Conservation (phyloP, 2,888 invertebrate species). For the Empis stercorea region DNA sequence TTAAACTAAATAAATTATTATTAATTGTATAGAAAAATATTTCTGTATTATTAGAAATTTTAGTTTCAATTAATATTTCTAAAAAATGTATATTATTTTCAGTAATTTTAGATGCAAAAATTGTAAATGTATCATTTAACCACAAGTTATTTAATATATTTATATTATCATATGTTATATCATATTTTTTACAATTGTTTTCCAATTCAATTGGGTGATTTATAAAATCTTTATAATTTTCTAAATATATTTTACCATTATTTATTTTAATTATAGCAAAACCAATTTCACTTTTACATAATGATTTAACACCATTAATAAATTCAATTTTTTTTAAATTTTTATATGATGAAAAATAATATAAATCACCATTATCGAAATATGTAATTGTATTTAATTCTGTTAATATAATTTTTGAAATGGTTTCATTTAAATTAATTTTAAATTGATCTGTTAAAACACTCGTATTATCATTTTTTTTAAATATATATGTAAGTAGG, state of each 20-base stretch:
- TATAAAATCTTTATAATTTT: slow-evolving; percentile 25
- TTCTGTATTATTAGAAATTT: slow-evolving; percentile 12
- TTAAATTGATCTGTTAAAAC: slow-evolving; percentile 14
- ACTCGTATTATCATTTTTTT: slow-evolving; percentile 17
- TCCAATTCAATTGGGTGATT: slow-evolving; percentile 19
- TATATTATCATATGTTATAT: slow-evolving; percentile 27
- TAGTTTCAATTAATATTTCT: slow-evolving; percentile 16
- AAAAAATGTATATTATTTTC: slow-evolving; percentile 21
- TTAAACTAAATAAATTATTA: slow-evolving; percentile 24
- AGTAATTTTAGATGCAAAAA: slow-evolving; percentile 19
- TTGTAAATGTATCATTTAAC: slow-evolving; percentile 22
- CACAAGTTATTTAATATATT: slow-evolving; percentile 28
- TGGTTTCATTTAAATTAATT: slow-evolving; percentile 13
- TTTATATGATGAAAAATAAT: slow-evolving; percentile 30
- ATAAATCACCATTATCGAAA: slow-evolving; percentile 25
- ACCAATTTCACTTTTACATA: slow-evolving; percentile 18
- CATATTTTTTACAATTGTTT: slow-evolving; percentile 19
- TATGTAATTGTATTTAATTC: slow-evolving; percentile 28
- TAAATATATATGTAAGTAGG: slow-evolving; percentile 29
- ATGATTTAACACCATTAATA: slow-evolving; percentile 24
- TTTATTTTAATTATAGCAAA: slow-evolving; percentile 25
- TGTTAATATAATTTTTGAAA: slow-evolving; percentile 24
- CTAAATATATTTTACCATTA: slow-evolving; percentile 14
- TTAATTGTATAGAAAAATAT: slow-evolving; percentile 27
- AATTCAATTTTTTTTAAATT: slow-evolving; percentile 24